Percentiles rank a stretch among this genome's conserved stretches.
phyloP scores from a whole-genome alignment of 2,888 invertebrate species.

The Euplagia quadripunctaria region DNA sequence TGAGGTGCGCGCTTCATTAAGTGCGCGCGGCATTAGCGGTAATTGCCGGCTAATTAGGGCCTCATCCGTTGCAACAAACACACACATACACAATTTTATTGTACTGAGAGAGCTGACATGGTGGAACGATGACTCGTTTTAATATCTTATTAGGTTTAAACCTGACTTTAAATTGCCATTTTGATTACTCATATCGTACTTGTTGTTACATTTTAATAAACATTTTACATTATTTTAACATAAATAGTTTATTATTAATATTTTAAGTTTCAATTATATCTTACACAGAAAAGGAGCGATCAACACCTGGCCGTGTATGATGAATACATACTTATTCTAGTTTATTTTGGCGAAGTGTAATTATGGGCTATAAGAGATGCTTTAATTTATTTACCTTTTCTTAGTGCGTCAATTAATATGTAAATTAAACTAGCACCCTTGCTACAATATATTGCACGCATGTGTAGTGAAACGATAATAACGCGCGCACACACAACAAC shows the following conservation, averaged over 20 bases:
- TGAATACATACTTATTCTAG: neutral
- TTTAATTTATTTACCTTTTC: constrained; percentile 57
- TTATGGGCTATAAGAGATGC: constrained; percentile 48
- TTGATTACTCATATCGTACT: neutral
- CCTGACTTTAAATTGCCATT: neutral
- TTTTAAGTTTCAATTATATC: neutral
- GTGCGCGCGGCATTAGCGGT: constrained; percentile 77
- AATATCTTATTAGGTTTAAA: constrained; percentile 14
- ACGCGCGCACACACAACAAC: constrained; percentile 39
- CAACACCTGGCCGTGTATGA: neutral
- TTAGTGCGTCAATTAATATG: constrained; percentile 69
- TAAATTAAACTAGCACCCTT: constrained; percentile 65
- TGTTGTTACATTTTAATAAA: neutral
- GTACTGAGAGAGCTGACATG: constrained; percentile 36
- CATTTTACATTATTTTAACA: neutral
- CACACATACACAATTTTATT: constrained; percentile 51
- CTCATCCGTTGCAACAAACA: constrained; percentile 73
- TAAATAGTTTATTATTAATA: no score
- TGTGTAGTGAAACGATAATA: constrained; percentile 61
- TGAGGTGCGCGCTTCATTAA: constrained; percentile 74
- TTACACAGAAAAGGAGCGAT: neutral
- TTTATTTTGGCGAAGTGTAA: constrained; percentile 35
- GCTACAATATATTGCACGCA: constrained; percentile 54
- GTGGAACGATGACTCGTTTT: constrained; percentile 29
- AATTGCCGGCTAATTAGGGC: constrained; percentile 81